phyloP scores from a whole-genome alignment of 2,797 vertebrate species.

The Platalea minor region DNA sequence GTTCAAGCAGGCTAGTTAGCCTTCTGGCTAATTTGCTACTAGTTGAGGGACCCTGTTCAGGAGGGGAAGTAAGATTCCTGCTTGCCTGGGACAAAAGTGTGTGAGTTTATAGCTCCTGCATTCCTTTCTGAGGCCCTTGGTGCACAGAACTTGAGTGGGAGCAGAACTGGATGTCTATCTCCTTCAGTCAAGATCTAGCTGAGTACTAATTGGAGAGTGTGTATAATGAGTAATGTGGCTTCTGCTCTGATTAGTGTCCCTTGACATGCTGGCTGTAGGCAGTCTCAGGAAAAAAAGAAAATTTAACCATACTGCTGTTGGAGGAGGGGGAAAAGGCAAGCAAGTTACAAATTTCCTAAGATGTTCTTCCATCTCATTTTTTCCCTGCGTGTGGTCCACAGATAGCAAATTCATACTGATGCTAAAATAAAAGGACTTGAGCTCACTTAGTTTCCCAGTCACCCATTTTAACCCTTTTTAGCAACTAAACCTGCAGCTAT shows the following conservation, averaged over 20 bases:
- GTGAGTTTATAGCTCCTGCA: not conserved
- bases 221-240: not conserved
- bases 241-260: not conserved
- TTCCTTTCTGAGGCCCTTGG: not conserved
- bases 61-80: not conserved
- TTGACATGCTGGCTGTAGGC: not conserved
- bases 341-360: not conserved
- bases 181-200: not conserved
- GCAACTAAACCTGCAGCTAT: not conserved
- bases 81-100: not conserved
- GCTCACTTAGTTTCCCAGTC: not conserved
- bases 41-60: not conserved
- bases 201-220: not conserved
- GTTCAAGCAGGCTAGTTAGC: not conserved
- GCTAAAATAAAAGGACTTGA: not conserved
- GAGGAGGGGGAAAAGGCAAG: fast-evolving
- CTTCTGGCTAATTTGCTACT: not conserved
- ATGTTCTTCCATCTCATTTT: not conserved
- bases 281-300: not conserved
- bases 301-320: not conserved
- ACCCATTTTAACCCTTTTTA: not conserved
- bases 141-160: not conserved
- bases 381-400: not conserved
- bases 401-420: not conserved
- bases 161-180: not conserved